Evolutionary conservation across 2,113 vertebrate species (phyloP).

Genomic region (Natator depressus): DNA sequence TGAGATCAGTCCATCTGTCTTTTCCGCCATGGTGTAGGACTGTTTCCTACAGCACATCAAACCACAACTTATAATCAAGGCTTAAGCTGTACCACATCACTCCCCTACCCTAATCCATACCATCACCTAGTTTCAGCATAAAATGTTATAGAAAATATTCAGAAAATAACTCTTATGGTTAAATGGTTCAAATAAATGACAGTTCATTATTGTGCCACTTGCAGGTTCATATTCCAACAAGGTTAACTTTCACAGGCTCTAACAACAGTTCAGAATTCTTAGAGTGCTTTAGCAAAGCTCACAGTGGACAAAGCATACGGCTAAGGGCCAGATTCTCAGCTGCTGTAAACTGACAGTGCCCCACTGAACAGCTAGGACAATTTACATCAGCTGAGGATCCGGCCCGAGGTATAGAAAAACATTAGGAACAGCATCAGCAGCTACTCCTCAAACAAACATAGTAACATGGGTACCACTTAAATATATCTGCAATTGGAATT

Average conservation of each 20-base stretch:
- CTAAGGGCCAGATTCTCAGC: rapidly evolving
- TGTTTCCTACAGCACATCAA: not conserved
- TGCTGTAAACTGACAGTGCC: rapidly evolving
- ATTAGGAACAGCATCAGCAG: not conserved
- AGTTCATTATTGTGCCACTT: not conserved
- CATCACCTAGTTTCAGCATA: not conserved
- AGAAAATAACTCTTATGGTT: not conserved
- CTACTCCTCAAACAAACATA: rapidly evolving
- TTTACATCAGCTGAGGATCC: not conserved
- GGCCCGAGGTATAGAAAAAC: rapidly evolving
- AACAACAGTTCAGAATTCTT: not conserved
- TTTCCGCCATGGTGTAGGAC: too few relatives aligned
- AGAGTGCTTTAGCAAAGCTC: not conserved
- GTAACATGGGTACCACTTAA: rapidly evolving
- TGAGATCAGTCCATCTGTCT: not conserved
- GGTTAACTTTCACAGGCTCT: rapidly evolving
- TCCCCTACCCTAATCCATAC: not conserved
- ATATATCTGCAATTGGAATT: not conserved
- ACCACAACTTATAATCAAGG: not conserved
- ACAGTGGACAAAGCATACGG: not conserved
- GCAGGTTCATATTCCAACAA: not conserved
- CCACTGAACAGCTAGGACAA: not conserved
- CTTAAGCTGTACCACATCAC: not conserved
- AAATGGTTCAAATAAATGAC: rapidly evolving
- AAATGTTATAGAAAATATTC: not conserved